phyloP scores from a whole-genome alignment of 1,140 invertebrate species.

The Thaumatotibia leucotreta region DNA sequence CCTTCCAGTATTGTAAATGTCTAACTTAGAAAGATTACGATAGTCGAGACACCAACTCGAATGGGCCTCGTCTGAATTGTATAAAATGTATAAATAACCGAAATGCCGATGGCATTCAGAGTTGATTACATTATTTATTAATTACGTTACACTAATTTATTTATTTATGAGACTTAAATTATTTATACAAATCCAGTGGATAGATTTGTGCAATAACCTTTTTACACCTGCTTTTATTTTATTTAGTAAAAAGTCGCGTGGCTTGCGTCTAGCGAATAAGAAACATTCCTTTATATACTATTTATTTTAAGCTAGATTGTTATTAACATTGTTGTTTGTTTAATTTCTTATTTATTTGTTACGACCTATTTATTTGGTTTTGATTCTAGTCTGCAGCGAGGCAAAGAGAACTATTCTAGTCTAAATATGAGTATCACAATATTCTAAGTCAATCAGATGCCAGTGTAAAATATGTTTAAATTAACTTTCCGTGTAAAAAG shows the following conservation, averaged over 20 bases:
- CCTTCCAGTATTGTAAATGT: neutral
- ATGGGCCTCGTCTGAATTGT: neutral
- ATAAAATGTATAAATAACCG: neutral
- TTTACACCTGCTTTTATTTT: conserved; percentile 10
- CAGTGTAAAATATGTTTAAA: neutral
- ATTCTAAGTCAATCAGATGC: neutral
- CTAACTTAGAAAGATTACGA: neutral
- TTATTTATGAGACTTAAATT: conserved; percentile 21
- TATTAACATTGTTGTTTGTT: conserved; percentile 11
- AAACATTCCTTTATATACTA: conserved; percentile 11
- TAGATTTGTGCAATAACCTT: conserved; percentile 11
- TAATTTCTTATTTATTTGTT: conserved; percentile 9
- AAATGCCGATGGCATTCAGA: neutral
- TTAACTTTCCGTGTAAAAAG: conserved; percentile 13
- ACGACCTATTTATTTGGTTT: conserved; percentile 18
- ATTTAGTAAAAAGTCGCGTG: neutral
- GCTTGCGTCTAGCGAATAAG: neutral
- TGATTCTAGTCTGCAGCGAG: conserved; percentile 57
- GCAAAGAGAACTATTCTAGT: conserved; percentile 34
- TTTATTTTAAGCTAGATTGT: conserved; percentile 1
- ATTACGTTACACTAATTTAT: conserved; percentile 22
- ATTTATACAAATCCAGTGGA: conserved; percentile 27
- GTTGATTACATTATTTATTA: neutral
- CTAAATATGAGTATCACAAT: conserved; percentile 15
- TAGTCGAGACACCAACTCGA: neutral